Conservation (phyloP, 2,888 invertebrate species). For the Rhagium mordax region DNA sequence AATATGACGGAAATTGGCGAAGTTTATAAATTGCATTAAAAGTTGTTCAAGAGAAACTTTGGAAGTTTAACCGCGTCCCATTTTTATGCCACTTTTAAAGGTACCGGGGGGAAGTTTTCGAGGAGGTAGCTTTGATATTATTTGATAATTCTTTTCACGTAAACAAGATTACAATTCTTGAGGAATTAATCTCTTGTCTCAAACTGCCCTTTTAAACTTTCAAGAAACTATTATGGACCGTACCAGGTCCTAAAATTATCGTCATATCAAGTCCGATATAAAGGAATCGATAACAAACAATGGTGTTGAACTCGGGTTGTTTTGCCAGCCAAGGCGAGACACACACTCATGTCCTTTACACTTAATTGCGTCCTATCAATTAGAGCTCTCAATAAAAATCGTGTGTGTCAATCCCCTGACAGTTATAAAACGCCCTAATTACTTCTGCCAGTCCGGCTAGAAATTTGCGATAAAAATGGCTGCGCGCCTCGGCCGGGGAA, state of each 20-base stretch:
- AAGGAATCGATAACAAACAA: no score
- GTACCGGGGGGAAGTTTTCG: conserved; percentile 39
- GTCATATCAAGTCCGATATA: no score
- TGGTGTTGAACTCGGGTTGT: neutral
- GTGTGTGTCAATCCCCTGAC: conserved; percentile 5
- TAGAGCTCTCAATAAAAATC: conserved; percentile 13
- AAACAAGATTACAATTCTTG: conserved; percentile 52
- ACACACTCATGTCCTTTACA: neutral
- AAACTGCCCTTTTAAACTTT: conserved; percentile 49
- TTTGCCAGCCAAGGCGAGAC: neutral
- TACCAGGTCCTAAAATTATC: no score
- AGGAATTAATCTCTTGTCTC: conserved; percentile 52
- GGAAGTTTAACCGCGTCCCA: conserved; percentile 30
- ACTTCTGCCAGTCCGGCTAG: conserved; percentile 1
- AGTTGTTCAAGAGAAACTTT: conserved; percentile 37
- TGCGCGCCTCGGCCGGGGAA: conserved; percentile 6
- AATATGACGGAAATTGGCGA: conserved; percentile 37
- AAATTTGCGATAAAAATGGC: conserved; percentile 14
- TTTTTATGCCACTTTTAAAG: conserved; percentile 43
- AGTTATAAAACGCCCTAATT: conserved; percentile 28
- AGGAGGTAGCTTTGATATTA: conserved; percentile 47
- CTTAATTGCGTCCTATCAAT: neutral
- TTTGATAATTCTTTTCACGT: conserved; percentile 49
- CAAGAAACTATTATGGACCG: conserved; percentile 12
- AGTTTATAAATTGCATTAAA: conserved; percentile 47